Conservation (phyloP, 2,113 vertebrate genomes). For the Brachypteracias leptosomus region DNA sequence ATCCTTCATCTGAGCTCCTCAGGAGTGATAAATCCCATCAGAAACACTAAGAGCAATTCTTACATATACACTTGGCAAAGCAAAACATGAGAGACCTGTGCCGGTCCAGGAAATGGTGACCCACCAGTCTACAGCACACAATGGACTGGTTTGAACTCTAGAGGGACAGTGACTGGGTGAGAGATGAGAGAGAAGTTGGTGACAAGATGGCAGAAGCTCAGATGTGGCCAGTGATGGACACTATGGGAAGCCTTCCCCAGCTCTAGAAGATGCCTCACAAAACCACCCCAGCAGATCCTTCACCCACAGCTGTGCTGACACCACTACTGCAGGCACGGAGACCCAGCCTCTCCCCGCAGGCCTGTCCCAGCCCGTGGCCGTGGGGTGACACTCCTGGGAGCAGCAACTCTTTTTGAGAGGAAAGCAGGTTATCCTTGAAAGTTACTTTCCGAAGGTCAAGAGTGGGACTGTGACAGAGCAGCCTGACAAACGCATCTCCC, state of each 20-base stretch:
- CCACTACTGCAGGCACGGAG: accelerated
- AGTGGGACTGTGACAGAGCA: conserved; percentile 68
- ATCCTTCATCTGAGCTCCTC: background rate
- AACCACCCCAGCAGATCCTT: background rate
- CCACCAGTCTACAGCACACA: background rate
- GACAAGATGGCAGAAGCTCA: background rate
- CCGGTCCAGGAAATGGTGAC: background rate
- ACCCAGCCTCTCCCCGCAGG: background rate
- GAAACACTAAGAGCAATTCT: background rate
- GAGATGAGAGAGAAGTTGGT: background rate
- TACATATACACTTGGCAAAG: background rate
- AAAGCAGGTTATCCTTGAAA: conserved; percentile 75
- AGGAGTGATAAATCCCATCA: accelerated
- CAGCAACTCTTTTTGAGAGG: background rate
- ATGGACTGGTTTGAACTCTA: background rate
- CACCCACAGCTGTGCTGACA: background rate
- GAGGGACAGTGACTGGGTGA: background rate
- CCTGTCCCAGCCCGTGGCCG: background rate
- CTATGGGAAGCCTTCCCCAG: background rate
- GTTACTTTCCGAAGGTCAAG: conserved; percentile 69
- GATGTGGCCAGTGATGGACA: background rate
- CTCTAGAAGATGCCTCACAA: background rate
- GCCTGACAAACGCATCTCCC: conserved; percentile 75
- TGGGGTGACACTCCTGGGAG: background rate
- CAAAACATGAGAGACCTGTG: accelerated